Base-by-base conservation (phyloP, 1,140 invertebrate species). In the Drosophila tropicalis region DNA sequence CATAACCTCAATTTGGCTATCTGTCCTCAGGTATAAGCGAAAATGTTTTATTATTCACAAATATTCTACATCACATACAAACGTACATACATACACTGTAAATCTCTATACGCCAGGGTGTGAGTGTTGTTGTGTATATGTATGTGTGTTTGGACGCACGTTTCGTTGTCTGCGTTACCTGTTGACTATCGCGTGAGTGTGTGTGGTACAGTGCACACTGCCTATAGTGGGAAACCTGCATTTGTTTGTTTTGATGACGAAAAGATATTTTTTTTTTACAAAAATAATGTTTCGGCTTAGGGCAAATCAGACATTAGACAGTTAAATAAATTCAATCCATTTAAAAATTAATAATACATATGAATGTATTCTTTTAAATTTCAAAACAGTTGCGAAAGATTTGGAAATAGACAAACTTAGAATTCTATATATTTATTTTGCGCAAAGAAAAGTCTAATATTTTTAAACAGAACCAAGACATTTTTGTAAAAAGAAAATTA, bases 1-100 rank as follows among this genome's bases (percentile, higher is more conserved):
- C 71, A 25, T 85, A 86, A 86, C 82, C 81, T 86, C 61, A 81
- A 77, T 63, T 6, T 9, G 12, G 10, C 2, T 65, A 15, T 13
- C 19, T 72, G 55, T 47, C 25, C 15, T 32, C 40, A 32, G 29
- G 47, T 25, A 17, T 2, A 56, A 25, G 29, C 17, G 61, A 76
- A 56, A 69, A 29, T 29, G 19, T 56, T 40, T 56, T 69, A 41
- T 17, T 22, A 54, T 17, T 39, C 22, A 55, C 25, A 64, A 25
- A 22, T 65, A 40, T 12, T 61, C 44, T 22, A 32, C 7, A 17
- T 15, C 25, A 13, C 40, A 39, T 36, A 55, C 25, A 13, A 29
- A 60, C 41, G 54, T 39, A 51, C 25, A 13, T 36, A 60, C 41
- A 57, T 39, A 51, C n/a, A 19, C 17, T 10, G 9, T 22, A 12